Percentiles rank a stretch among this genome's conserved stretches.
These are phyloP conservation scores for Pseudomyrmex sp. DNA, from an alignment of 1,140 invertebrate genomes.

Conservation along the genomic window DNA sequence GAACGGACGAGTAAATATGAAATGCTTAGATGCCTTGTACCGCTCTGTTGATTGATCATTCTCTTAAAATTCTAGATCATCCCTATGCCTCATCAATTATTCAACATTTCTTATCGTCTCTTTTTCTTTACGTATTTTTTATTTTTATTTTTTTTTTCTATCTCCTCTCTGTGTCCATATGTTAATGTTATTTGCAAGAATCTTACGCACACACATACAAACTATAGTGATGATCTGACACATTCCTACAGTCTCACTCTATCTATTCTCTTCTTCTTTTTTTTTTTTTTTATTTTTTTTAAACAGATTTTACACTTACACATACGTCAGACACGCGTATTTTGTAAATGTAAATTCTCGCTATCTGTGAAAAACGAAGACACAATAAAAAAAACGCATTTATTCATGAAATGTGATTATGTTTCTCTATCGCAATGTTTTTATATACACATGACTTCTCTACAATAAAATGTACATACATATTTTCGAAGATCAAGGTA, in stretches of 20 bases:
- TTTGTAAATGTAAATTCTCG: constrained; percentile 34
- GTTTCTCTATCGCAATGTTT: constrained; percentile 11
- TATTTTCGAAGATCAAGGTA: constrained; percentile 18
- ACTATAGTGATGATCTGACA: constrained; percentile 44
- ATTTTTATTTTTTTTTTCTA: too few species aligned
- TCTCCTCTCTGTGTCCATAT: constrained; percentile 64
- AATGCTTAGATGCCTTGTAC: constrained; percentile 62
- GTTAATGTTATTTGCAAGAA: constrained; percentile 81
- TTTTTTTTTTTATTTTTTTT: background rate
- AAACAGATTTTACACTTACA: constrained; percentile 36
- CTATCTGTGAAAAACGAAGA: constrained; percentile 21
- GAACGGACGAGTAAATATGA: background rate
- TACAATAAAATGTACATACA: background rate
- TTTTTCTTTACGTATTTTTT: background rate
- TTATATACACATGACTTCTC: background rate
- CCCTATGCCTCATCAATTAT: constrained; percentile 51
- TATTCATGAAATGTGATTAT: constrained; percentile 39
- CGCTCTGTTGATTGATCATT: constrained; percentile 11
- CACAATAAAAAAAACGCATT: constrained; percentile 37
- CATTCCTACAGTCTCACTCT: too few species aligned
- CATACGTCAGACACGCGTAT: constrained; percentile 15
- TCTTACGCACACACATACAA: constrained; percentile 64
- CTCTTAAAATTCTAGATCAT: constrained; percentile 39
- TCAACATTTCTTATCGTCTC: constrained; percentile 26
- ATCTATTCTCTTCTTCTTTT: too few species aligned